Evolutionary conservation across 2,113 vertebrate species (phyloP), one percentile per base, ranked within the genome.

Genomic region (Cacatua alba): DNA sequence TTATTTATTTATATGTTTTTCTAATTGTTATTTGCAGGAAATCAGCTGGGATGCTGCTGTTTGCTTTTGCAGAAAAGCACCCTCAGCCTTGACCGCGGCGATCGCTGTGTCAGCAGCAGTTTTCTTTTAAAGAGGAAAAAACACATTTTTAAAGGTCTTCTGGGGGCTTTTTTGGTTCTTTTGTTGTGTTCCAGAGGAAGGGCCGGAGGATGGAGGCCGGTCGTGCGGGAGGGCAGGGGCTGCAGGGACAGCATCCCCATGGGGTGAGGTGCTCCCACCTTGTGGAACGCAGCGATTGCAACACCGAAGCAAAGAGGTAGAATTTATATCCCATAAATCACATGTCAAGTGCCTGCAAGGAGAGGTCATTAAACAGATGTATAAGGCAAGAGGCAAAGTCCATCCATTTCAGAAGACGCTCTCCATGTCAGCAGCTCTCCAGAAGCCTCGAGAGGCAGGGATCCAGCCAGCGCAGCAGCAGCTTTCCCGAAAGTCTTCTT

Each of bases 301-400:
- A 79, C 87, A 86, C 71, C 37, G 17, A 53, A 84, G 88, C 59
- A 1, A 28, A 77, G 92, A 95, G 88, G 92, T 93, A 91, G 46
- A 86, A 95, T 94, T 96, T 94, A 95, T 94, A 84, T 74, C 74
- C 71, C 89, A 92, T 96, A 93, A 95, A 96, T 96, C 91, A 93
- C 79, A 3, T 80, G 94, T 91, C 93, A 85, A 94, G 94, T 94
- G 92, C 90, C 95, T 89, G 74, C 68, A 48, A 95, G 94, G 92
- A 96, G 95, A 92, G 96, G 94, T 96, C 96, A 92, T 97, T 97
- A 96, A 95, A 86, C 96, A 97, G 97, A 96, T 96, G 94, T 95
- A 96, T 90, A 93, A 97, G 96, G 90, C 94, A 86, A 96, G 93
- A 96, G 94, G 94, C 94, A 95, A 96, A 93, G 93, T 92, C 94